phyloP scores from a whole-genome alignment of 1,140 invertebrate species.

The Magallana gigas region DNA sequence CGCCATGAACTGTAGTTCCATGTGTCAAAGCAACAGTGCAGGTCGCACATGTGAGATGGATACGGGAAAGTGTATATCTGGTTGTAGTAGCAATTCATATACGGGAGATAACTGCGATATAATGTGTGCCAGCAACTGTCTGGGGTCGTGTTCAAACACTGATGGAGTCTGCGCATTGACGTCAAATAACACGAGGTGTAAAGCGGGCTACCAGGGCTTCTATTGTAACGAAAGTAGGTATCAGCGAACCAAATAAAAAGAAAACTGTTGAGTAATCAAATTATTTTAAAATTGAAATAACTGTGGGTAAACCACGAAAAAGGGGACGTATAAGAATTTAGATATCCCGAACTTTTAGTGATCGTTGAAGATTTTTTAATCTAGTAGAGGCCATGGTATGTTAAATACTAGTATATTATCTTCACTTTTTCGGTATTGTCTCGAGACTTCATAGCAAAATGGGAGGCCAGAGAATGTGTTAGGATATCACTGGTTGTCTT shows the following conservation, averaged over 20 bases:
- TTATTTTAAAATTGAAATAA: too few species aligned
- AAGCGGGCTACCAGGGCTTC: not conserved
- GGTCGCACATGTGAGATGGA: conserved; percentile 19
- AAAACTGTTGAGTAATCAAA: too few species aligned
- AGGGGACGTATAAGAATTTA: too few species aligned
- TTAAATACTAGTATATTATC: too few species aligned
- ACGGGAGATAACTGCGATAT: conserved; percentile 13
- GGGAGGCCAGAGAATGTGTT: too few species aligned
- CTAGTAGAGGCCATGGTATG: too few species aligned
- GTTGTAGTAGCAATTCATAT: conserved; percentile 1
- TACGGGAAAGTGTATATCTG: conserved; percentile 24
- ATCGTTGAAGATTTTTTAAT: too few species aligned
- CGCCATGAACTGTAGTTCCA: conserved; percentile 10
- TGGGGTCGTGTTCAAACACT: not conserved
- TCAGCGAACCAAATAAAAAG: not conserved
- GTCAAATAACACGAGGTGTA: not conserved
- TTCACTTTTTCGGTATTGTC: too few species aligned
- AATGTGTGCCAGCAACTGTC: not conserved
- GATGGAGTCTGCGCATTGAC: not conserved
- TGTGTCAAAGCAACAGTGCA: conserved; percentile 5
- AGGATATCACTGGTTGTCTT: too few species aligned
- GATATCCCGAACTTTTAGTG: too few species aligned
- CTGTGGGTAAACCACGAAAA: too few species aligned
- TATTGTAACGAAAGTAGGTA: not conserved
- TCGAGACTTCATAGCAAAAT: too few species aligned